These are phyloP conservation scores for Xenopus laevis DNA, from an alignment of 2,113 vertebrate species.

Conservation along the genomic window DNA sequence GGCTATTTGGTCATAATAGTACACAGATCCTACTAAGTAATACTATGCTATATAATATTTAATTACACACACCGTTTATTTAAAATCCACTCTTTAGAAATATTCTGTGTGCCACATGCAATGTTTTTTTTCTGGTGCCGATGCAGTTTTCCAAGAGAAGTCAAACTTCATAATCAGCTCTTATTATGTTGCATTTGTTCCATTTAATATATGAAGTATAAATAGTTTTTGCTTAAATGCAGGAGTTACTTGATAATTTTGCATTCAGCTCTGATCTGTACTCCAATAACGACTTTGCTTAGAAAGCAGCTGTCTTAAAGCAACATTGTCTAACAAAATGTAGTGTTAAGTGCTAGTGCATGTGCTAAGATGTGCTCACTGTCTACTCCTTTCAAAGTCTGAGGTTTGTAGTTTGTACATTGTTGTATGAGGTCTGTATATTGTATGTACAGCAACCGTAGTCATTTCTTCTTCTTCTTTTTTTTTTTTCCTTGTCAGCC, in stretches of 20 bases:
- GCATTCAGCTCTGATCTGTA: constrained; percentile 10
- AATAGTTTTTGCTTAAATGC: background rate
- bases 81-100: background rate
- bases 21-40: no score
- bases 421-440: no score
- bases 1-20: no score
- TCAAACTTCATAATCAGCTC: constrained; percentile 17
- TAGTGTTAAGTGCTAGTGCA: no score
- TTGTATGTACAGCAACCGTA: no score
- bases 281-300: background rate
- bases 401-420: no score
- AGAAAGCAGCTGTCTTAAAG: constrained; percentile 1
- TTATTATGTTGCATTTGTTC: constrained; percentile 22
- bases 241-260: constrained; percentile 18
- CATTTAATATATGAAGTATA: constrained; percentile 3
- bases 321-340: no score
- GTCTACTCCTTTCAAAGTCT: no score
- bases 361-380: no score
- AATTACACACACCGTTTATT: background rate
- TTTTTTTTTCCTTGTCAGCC: no score
- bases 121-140: background rate
- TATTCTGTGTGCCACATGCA: background rate
- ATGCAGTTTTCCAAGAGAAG: constrained; percentile 2
- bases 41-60: no score
- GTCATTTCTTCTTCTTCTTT: no score